Conservation (phyloP, 1,140 invertebrate species). For the Drosophila yakuba region DNA sequence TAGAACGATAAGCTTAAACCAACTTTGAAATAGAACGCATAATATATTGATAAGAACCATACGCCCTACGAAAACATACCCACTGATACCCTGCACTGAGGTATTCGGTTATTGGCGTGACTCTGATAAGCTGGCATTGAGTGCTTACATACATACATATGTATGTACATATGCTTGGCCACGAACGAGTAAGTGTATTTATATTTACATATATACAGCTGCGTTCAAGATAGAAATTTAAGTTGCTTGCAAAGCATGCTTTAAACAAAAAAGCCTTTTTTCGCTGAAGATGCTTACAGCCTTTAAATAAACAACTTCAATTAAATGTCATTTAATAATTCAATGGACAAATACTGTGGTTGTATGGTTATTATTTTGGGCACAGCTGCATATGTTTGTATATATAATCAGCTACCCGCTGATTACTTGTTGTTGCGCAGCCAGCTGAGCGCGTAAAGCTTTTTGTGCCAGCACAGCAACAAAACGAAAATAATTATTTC, state of each 20-base stretch:
- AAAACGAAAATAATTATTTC: constrained; percentile 59
- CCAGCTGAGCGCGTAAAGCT: constrained; percentile 73
- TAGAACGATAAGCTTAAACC: no score
- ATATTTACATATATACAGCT: background rate
- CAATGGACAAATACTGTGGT: no score
- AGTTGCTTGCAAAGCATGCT: no score
- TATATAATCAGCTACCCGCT: constrained; percentile 15
- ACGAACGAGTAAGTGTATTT: background rate
- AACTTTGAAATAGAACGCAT: no score
- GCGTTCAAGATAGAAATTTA: background rate
- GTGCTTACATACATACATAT: constrained; percentile 36
- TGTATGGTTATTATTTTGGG: background rate
- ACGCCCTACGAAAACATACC: background rate
- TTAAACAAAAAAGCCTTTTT: no score
- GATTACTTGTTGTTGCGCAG: constrained; percentile 35
- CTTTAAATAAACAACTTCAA: no score
- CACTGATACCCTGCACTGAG: constrained; percentile 4
- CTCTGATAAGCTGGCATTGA: constrained; percentile 76
- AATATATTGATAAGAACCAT: background rate
- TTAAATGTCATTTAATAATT: no score
- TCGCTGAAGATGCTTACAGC: no score
- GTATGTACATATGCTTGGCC: background rate
- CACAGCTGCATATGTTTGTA: constrained; percentile 1
- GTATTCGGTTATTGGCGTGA: constrained; percentile 13
- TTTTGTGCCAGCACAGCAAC: constrained; percentile 74